A percentile compares a stretch with the other conserved stretches of the same genome.
Evolutionary conservation across 1,140 invertebrate species (phyloP).

Genomic region (Periplaneta americana): DNA sequence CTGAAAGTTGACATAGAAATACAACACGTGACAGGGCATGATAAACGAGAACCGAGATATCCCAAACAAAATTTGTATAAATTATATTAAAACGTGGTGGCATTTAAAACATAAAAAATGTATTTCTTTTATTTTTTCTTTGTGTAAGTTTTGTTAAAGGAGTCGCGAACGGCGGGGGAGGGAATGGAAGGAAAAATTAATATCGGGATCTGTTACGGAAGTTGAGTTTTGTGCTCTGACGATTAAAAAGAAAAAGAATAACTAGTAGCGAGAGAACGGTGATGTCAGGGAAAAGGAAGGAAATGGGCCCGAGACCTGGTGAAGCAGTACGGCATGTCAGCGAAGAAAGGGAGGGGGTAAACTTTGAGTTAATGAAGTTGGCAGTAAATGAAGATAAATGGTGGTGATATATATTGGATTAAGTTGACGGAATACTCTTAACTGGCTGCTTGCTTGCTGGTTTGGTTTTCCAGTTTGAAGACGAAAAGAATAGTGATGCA

Average conservation of each 20-base stretch:
- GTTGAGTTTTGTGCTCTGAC: background rate
- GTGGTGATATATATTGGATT: constrained; percentile 36
- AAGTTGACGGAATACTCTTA: constrained; percentile 17
- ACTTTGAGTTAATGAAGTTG: constrained; percentile 39
- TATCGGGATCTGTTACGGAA: background rate
- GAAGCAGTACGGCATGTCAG: background rate
- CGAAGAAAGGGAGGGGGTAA: constrained; percentile 22
- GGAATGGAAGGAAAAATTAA: background rate
- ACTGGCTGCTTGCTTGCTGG: background rate
- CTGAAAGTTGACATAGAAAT: background rate
- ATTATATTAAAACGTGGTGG: background rate
- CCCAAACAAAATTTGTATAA: background rate
- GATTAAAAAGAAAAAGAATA: background rate
- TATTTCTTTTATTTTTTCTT: background rate
- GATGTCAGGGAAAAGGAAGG: constrained; percentile 33
- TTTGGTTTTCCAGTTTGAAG: background rate
- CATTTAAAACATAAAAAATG: background rate
- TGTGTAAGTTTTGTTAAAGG: background rate
- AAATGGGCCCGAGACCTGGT: constrained; percentile 30
- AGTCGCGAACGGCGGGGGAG: background rate
- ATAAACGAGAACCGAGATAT: background rate
- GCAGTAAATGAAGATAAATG: constrained; percentile 41
- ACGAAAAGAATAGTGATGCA: background rate
- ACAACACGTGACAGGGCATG: background rate
- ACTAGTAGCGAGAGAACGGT: background rate